These are phyloP conservation scores for Vanessa cardui DNA, from an alignment of 2,888 invertebrate species.

Conservation along the genomic window DNA sequence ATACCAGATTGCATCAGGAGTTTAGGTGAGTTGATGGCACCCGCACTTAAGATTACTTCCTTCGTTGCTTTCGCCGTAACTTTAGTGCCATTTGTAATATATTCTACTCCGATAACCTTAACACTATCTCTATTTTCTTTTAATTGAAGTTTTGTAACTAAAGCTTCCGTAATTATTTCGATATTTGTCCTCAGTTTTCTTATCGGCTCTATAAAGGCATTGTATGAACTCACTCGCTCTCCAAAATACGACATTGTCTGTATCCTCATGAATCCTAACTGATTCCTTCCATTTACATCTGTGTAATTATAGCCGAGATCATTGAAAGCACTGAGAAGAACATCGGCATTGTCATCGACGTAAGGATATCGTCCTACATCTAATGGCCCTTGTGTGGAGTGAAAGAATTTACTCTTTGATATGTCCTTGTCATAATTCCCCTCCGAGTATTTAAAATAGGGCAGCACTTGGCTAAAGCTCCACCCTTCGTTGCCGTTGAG, in stretches of 20 bases:
- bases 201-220: constrained; percentile 74
- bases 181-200: constrained; percentile 67
- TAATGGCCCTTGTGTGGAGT: constrained; percentile 73
- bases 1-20: constrained; percentile 75
- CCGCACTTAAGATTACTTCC: constrained; percentile 72
- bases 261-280: constrained; percentile 74
- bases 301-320: constrained; percentile 76
- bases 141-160: constrained; percentile 69
- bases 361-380: constrained; percentile 73
- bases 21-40: constrained; percentile 74
- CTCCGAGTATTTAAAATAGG: constrained; percentile 77
- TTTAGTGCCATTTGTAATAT: constrained; percentile 72
- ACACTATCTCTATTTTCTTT: constrained; percentile 52
- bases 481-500: constrained; percentile 72
- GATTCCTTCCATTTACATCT: constrained; percentile 72
- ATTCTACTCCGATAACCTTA: constrained; percentile 63
- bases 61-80: constrained; percentile 56
- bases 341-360: constrained; percentile 73
- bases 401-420: constrained; percentile 69
- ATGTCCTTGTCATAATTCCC: constrained; percentile 77
- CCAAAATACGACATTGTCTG: constrained; percentile 75
- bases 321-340: constrained; percentile 69
- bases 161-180: constrained; percentile 65
- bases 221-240: constrained; percentile 74
- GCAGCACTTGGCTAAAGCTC: constrained; percentile 67